Conservation (phyloP, 2,113 vertebrate species). For the Camelus bactrianus region DNA sequence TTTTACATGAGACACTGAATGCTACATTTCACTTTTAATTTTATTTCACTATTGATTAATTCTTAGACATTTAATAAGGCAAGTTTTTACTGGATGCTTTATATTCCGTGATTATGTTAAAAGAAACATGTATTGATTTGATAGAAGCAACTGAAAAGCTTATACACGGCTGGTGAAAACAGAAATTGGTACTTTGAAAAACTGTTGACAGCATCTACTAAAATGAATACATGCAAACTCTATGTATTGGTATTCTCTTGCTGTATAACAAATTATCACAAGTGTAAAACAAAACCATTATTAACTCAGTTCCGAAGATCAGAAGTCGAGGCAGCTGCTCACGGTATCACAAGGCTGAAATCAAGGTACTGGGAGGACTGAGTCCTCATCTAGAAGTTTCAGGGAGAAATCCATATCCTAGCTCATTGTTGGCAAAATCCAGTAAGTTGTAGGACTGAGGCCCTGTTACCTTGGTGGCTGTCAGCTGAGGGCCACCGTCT, state of each 20-base stretch:
- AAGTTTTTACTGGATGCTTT: background rate
- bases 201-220: background rate
- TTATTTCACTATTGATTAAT: constrained; percentile 3
- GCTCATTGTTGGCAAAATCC: background rate
- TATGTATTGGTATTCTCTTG: background rate
- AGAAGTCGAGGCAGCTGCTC: background rate
- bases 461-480: background rate
- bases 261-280: background rate
- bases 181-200: background rate
- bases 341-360: background rate
- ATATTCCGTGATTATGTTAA: background rate
- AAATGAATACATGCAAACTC: background rate
- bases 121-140: background rate
- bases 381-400: background rate
- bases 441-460: background rate
- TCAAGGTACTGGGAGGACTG: background rate
- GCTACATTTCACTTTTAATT: background rate
- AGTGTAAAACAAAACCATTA: background rate
- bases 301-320: constrained; percentile 29
- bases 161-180: background rate
- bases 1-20: background rate
- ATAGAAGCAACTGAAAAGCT: background rate
- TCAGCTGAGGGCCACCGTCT: background rate
- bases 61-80: background rate
- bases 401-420: background rate